These are phyloP conservation scores for Arctocebus calabarensis DNA, from an alignment of 2,797 vertebrate species.

Conservation along the genomic window DNA sequence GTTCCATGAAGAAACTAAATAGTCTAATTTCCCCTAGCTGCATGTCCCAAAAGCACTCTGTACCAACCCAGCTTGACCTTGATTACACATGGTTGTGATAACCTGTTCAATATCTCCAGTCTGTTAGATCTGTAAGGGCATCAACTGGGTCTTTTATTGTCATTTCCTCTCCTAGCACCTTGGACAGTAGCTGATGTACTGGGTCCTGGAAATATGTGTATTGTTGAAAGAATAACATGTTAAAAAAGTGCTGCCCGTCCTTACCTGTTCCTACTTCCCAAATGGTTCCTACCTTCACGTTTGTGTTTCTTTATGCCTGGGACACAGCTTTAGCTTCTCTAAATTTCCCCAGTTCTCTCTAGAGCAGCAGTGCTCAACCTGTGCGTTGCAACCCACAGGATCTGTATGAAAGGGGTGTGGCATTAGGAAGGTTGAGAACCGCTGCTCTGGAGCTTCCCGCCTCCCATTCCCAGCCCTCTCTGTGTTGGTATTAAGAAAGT, in stretches of 20 bases:
- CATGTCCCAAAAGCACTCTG: neutral
- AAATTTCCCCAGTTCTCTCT: neutral
- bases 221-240: neutral
- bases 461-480: neutral
- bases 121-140: neutral
- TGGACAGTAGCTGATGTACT: neutral
- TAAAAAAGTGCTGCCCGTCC: neutral
- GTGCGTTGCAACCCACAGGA: no score
- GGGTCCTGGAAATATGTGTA: neutral
- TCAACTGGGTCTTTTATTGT: neutral
- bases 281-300: neutral
- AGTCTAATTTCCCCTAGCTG: neutral
- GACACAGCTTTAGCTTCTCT: neutral
- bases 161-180: neutral
- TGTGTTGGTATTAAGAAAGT: neutral
- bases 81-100: neutral
- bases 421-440: no score
- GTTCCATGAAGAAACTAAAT: slow-evolving; percentile 2
- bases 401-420: no score
- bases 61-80: neutral
- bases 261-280: neutral
- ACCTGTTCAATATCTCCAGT: neutral
- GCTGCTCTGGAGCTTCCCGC: slow-evolving; percentile 3
- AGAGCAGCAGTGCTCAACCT: neutral
- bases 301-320: neutral